Conservation (phyloP, 1,140 invertebrate species). For the Magallana gigas region DNA sequence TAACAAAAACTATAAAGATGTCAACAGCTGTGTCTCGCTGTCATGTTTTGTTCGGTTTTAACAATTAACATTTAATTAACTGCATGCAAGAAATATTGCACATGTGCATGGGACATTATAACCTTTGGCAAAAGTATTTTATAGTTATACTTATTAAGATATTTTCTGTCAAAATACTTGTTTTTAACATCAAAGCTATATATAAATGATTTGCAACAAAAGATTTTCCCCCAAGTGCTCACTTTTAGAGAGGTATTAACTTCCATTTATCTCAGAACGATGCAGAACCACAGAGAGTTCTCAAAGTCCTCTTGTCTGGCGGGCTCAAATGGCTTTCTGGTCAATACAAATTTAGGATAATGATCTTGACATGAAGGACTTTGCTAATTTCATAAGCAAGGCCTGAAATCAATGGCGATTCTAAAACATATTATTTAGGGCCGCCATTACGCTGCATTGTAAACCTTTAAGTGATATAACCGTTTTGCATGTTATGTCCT, state of each 20-base stretch:
- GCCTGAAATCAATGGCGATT: background rate
- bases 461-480: background rate
- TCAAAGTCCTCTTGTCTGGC: background rate
- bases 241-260: background rate
- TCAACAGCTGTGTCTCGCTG: too few species aligned
- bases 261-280: background rate
- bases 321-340: background rate
- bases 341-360: slow-evolving; percentile 30
- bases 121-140: too few species aligned
- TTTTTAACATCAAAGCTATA: too few species aligned
- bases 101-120: too few species aligned
- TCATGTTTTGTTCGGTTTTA: too few species aligned
- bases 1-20: background rate
- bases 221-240: background rate
- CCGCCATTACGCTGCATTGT: background rate
- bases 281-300: background rate
- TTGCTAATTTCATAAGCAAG: slow-evolving; percentile 21
- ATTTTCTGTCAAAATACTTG: too few species aligned
- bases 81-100: too few species aligned
- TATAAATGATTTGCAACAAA: background rate
- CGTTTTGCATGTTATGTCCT: background rate
- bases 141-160: too few species aligned
- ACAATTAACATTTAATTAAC: too few species aligned
- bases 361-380: slow-evolving; percentile 23
- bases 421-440: background rate